phyloP scores from a whole-genome alignment of 2,113 vertebrate genomes.

The Terrapene triunguis region DNA sequence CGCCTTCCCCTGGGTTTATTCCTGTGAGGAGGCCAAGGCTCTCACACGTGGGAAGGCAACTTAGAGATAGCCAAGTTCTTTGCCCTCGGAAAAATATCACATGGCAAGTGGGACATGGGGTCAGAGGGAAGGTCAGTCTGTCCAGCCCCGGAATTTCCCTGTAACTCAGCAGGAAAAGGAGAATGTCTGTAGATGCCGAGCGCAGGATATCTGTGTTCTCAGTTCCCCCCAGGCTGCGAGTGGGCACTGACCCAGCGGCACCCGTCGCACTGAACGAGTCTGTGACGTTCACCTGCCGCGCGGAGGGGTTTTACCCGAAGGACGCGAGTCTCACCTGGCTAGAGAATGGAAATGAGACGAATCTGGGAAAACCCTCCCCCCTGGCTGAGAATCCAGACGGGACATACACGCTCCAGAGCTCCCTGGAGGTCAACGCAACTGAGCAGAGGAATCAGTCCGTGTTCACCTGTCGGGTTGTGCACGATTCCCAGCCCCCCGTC shows the following conservation, averaged over 20 bases:
- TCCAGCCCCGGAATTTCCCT: background rate
- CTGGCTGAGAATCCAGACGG: rapidly evolving
- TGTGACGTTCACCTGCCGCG: background rate
- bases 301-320: constrained; percentile 29
- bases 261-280: background rate
- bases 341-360: background rate
- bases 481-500: constrained; percentile 8
- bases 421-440: background rate
- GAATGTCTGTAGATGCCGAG: rapidly evolving
- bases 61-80: background rate
- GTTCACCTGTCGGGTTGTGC: constrained; percentile 73
- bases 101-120: no score
- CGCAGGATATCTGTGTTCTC: constrained; percentile 31
- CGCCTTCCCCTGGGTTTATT: background rate
- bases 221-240: constrained; percentile 15
- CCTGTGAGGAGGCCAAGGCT: background rate
- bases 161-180: background rate
- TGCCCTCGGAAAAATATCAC: no score
- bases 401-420: constrained; percentile 17
- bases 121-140: background rate
- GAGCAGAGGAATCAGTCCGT: constrained; percentile 26
- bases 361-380: rapidly evolving
- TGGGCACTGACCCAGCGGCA: rapidly evolving
- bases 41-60: background rate
- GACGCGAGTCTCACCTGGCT: background rate